Percentiles rank a stretch among this genome's conserved stretches.
Evolutionary conservation across 2,797 vertebrate genomes (phyloP).

Genomic region (Lacerta bilineata): DNA sequence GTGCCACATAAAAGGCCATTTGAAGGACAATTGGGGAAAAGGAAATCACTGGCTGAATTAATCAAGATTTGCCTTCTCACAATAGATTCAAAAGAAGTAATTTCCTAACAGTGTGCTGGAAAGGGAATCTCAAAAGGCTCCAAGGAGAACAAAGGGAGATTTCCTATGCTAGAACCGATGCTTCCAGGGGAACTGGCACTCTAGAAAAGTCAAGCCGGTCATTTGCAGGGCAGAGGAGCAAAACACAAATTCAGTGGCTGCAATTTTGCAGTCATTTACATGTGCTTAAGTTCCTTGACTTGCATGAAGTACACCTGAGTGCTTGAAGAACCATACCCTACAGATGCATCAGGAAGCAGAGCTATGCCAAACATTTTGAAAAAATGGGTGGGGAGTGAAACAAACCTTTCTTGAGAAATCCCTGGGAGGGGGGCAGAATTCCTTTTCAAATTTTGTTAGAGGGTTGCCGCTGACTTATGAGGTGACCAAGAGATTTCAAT

Average conservation of each 20-base stretch:
- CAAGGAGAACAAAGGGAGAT: constrained; percentile 16
- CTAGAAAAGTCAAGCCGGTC: neutral
- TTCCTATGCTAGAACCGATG: constrained; percentile 4
- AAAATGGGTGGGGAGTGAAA: too few relatives aligned
- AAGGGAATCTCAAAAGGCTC: constrained; percentile 16
- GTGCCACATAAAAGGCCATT: neutral
- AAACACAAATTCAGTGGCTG: neutral
- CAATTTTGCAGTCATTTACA: neutral
- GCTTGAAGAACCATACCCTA: neutral
- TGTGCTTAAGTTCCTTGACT: neutral
- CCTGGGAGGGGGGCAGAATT: neutral
- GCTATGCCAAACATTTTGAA: too few relatives aligned
- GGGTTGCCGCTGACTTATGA: too few relatives aligned
- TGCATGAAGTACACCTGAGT: neutral
- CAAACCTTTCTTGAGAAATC: neutral
- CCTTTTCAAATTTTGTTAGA: neutral
- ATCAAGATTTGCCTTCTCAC: constrained; percentile 28
- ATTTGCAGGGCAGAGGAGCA: neutral
- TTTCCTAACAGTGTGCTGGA: constrained; percentile 18
- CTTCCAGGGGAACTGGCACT: neutral
- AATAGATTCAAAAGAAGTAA: constrained; percentile 29
- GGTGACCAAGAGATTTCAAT: too few relatives aligned
- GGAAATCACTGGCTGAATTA: constrained; percentile 12
- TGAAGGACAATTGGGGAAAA: neutral
- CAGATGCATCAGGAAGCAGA: neutral